These are phyloP conservation scores for Bos indicus DNA, from an alignment of 2,113 vertebrate species.

Conservation along the genomic window DNA sequence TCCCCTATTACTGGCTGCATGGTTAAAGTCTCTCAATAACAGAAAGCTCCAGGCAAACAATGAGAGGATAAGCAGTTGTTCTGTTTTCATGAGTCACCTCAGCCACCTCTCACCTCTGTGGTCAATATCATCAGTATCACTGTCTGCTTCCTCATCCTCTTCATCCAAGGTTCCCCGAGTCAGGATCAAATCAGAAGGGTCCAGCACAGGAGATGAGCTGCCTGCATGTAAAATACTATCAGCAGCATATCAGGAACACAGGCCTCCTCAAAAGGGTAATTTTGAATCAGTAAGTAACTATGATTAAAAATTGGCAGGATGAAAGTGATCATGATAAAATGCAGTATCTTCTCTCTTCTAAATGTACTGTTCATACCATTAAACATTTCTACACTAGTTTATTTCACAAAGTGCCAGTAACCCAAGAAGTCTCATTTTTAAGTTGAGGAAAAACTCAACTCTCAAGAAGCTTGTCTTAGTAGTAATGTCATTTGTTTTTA, in stretches of 20 bases:
- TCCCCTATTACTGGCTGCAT: background rate
- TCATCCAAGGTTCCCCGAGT: constrained; percentile 87
- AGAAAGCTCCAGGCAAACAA: background rate
- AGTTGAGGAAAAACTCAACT: background rate
- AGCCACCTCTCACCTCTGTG: constrained; percentile 85
- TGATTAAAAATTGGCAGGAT: background rate
- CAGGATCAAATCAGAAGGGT: constrained; percentile 93
- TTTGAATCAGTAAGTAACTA: background rate
- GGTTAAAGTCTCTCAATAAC: background rate
- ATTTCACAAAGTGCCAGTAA: background rate
- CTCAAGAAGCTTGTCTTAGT: background rate
- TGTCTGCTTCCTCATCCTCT: constrained; percentile 88
- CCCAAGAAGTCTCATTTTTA: background rate
- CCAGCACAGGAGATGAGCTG: constrained; percentile 63
- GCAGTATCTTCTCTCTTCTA: background rate
- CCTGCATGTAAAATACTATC: constrained; percentile 61
- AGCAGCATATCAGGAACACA: background rate
- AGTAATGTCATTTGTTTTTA: background rate
- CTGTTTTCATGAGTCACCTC: background rate
- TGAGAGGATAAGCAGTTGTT: background rate
- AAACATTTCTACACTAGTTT: background rate
- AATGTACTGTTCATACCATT: background rate
- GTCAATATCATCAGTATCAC: constrained; percentile 94
- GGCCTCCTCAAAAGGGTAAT: background rate
- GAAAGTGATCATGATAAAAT: background rate